phyloP scores from a whole-genome alignment of 2,113 vertebrate genomes.

The Cinclus mexicanus region DNA sequence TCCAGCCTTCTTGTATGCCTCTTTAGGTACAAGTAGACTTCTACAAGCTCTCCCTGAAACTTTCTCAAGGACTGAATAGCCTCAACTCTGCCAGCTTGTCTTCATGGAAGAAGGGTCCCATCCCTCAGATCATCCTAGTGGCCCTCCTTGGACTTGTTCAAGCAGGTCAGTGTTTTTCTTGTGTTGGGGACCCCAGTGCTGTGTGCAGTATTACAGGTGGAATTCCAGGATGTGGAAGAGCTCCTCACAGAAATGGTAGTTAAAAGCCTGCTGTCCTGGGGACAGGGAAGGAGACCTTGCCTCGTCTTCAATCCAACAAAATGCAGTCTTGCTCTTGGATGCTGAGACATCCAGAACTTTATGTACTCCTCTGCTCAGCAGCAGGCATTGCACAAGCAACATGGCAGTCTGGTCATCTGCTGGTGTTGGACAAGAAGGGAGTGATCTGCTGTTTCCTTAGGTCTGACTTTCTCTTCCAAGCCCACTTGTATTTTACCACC shows the following conservation, averaged over 20 bases:
- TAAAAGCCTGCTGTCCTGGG: background rate
- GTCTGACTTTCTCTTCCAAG: background rate
- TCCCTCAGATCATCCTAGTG: background rate
- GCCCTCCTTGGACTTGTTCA: background rate
- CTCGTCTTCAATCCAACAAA: background rate
- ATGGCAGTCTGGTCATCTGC: background rate
- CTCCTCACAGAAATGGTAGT: fast-evolving
- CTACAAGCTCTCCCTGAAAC: background rate
- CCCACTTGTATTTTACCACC: background rate
- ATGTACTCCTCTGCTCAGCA: fast-evolving
- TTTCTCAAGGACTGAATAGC: background rate
- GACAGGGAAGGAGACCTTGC: fast-evolving
- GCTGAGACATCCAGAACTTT: background rate
- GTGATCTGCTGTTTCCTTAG: background rate
- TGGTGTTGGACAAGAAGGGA: background rate
- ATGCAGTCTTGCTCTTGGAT: background rate
- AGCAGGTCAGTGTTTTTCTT: background rate
- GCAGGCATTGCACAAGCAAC: background rate
- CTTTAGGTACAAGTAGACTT: background rate
- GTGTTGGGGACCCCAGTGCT: background rate
- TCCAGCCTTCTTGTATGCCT: background rate
- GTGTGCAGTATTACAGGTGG: background rate
- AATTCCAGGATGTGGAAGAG: background rate
- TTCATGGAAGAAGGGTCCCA: background rate
- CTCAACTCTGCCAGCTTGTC: background rate